phyloP scores from a whole-genome alignment of 2,888 invertebrate genomes.

The Caenorhabditis afra region DNA sequence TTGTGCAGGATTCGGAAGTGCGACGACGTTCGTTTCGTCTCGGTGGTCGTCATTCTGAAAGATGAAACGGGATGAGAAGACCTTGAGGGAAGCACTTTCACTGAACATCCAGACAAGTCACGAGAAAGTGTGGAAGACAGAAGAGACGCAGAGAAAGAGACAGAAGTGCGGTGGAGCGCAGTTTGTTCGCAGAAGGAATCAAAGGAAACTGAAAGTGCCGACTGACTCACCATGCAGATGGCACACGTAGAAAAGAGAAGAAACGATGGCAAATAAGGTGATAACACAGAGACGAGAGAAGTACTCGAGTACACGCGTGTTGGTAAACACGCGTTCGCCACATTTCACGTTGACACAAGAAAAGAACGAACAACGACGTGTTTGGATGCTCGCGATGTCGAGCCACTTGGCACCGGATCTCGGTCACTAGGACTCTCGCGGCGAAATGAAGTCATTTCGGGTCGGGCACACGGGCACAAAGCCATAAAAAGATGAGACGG shows the following conservation, averaged over 20 bases:
- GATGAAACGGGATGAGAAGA: no score
- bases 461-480: constrained; percentile 15
- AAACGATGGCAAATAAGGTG: constrained; percentile 23
- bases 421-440: no score
- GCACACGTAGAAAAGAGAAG: background rate
- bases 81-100: no score
- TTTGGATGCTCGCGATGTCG: background rate
- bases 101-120: no score
- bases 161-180: no score
- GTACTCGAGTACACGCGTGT: constrained; percentile 27
- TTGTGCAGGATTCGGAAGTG: constrained; percentile 53
- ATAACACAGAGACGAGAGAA: constrained; percentile 30
- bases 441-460: constrained; percentile 21
- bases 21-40: constrained; percentile 17
- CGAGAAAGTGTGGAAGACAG: no score
- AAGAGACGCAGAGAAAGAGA: constrained; percentile 2
- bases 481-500: constrained; percentile 13
- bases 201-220: no score
- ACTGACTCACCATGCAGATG: background rate
- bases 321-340: constrained; percentile 47
- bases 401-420: no score
- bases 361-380: constrained; percentile 24
- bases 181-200: no score
- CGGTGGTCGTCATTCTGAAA: constrained; percentile 21
- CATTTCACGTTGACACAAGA: background rate